Conservation (phyloP, 2,113 vertebrate genomes). For the Halcyon senegalensis region DNA sequence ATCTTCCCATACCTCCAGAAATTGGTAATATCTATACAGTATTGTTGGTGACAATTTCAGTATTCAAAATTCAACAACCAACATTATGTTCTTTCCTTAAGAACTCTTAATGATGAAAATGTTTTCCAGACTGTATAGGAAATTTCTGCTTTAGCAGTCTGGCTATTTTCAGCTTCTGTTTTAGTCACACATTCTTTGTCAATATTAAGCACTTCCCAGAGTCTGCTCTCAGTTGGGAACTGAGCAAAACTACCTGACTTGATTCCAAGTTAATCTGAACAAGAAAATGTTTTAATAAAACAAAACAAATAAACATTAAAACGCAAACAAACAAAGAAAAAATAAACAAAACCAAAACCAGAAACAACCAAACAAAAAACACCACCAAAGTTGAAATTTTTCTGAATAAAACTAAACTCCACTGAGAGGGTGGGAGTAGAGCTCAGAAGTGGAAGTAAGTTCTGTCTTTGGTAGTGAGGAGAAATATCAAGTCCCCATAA, state of each 20-base stretch:
- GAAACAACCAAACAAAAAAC: too few relatives aligned
- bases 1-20: neutral
- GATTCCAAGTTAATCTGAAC: neutral
- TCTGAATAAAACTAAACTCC: neutral
- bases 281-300: neutral
- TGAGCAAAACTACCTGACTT: neutral
- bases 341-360: too few relatives aligned
- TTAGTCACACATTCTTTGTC: neutral
- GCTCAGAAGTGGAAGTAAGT: neutral
- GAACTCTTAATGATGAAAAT: neutral
- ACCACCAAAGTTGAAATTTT: neutral
- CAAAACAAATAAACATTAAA: neutral
- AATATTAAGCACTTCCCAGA: neutral
- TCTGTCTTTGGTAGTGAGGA: neutral
- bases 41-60: neutral
- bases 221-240: neutral
- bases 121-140: neutral
- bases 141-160: neutral
- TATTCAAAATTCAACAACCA: neutral
- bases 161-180: neutral
- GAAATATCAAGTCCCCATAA: neutral
- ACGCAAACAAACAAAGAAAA: neutral
- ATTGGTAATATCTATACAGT: neutral
- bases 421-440: neutral
- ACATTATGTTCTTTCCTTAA: neutral